Evolutionary conservation across 2,113 vertebrate species (phyloP).

Genomic region (Anguilla japonica): DNA sequence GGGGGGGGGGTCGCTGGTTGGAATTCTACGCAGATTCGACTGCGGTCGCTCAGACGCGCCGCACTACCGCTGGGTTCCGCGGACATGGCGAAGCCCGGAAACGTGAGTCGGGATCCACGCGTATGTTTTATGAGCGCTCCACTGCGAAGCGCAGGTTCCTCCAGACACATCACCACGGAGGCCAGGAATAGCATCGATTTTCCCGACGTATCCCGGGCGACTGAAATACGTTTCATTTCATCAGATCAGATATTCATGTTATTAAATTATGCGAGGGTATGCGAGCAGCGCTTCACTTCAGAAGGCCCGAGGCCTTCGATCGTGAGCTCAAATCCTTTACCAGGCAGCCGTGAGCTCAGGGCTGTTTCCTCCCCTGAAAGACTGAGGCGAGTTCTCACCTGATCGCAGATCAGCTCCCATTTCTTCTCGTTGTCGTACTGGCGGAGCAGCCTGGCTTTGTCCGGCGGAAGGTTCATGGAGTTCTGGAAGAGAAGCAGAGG

Average conservation of each 20-base stretch:
- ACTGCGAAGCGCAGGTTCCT: too few species aligned
- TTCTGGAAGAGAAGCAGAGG: constrained; percentile 69
- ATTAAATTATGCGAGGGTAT: too few species aligned
- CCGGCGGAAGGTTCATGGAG: constrained; percentile 93
- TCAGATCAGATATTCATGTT: too few species aligned
- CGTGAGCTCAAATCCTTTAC: not conserved
- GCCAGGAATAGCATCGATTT: not conserved
- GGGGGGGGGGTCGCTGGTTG: not conserved
- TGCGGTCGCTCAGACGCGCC: not conserved
- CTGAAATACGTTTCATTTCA: too few species aligned
- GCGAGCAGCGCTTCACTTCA: too few species aligned
- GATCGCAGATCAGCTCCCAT: constrained; percentile 86
- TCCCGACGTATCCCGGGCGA: not conserved
- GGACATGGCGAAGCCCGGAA: not conserved
- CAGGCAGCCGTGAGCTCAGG: too few species aligned
- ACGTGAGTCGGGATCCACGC: not conserved
- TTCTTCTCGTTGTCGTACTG: constrained; percentile 96
- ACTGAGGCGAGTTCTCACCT: constrained; percentile 67
- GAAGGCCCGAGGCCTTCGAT: not conserved
- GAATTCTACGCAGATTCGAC: not conserved
- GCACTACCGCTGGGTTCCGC: not conserved
- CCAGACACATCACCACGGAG: not conserved
- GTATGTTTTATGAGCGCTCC: not conserved
- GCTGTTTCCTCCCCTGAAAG: not conserved
- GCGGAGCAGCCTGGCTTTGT: constrained; percentile 89